phyloP scores from a whole-genome alignment of 2,888 invertebrate genomes.

The Drosophila picticornis region DNA sequence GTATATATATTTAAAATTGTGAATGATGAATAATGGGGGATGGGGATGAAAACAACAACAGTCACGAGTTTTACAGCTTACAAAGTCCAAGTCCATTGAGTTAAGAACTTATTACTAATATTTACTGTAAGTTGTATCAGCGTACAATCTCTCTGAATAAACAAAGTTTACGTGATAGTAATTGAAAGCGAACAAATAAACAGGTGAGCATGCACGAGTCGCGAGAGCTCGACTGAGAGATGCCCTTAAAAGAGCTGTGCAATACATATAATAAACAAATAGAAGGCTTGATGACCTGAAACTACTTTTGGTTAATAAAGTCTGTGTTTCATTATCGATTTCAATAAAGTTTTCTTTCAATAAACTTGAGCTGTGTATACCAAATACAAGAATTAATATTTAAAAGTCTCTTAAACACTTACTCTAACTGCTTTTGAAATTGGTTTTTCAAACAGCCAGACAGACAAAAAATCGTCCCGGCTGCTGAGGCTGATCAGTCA shows the following conservation, averaged over 20 bases:
- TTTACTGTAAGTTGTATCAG: constrained; percentile 1
- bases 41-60: background rate
- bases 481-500: too few species aligned
- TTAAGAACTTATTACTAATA: constrained; percentile 9
- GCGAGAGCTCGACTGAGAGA: background rate
- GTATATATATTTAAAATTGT: background rate
- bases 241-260: too few species aligned
- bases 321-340: too few species aligned
- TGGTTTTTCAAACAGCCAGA: too few species aligned
- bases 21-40: background rate
- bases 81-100: constrained; percentile 8
- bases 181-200: constrained; percentile 13
- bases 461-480: too few species aligned
- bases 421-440: too few species aligned
- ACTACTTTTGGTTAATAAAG: background rate
- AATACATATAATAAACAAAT: background rate
- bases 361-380: too few species aligned
- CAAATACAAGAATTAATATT: too few species aligned
- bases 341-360: too few species aligned
- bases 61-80: background rate
- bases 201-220: constrained; percentile 11
- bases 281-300: background rate
- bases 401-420: too few species aligned
- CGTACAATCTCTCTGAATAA: constrained; percentile 6
- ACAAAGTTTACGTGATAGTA: constrained; percentile 26